Evolutionary conservation across 2,113 vertebrate species (phyloP).

Genomic region (Nyctereutes procyonoides): DNA sequence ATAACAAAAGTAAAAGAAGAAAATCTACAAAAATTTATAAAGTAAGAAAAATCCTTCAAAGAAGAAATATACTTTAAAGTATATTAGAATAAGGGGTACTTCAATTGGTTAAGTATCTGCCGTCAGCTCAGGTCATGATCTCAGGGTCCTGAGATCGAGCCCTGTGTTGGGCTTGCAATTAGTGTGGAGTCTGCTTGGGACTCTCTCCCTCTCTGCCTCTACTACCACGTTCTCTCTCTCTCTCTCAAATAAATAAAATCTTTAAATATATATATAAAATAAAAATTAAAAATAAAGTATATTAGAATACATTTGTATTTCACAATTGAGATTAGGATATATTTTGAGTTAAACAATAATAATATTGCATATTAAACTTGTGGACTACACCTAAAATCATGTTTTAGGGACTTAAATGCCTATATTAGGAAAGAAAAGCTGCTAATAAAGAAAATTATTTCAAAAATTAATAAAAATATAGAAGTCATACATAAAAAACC

Average conservation of each 20-base stretch:
- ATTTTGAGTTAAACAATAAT: not conserved
- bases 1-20: constrained; percentile 3
- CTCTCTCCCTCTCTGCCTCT: not conserved
- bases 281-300: not conserved
- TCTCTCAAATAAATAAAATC: not conserved
- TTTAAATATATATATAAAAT: not conserved
- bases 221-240: not conserved
- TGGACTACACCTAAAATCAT: not conserved
- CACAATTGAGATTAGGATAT: not conserved
- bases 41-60: not conserved
- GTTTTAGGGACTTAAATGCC: not conserved
- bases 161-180: too few species aligned
- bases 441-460: not conserved
- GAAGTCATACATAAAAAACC: not conserved
- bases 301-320: not conserved
- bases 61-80: not conserved
- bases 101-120: not conserved
- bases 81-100: not conserved
- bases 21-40: not conserved
- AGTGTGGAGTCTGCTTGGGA: not conserved
- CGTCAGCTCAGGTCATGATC: not conserved
- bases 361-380: not conserved
- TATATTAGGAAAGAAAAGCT: not conserved
- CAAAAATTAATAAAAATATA: not conserved
- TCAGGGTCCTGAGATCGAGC: not conserved